phyloP scores from a whole-genome alignment of 2,113 vertebrate species.

The Perca fluviatilis region DNA sequence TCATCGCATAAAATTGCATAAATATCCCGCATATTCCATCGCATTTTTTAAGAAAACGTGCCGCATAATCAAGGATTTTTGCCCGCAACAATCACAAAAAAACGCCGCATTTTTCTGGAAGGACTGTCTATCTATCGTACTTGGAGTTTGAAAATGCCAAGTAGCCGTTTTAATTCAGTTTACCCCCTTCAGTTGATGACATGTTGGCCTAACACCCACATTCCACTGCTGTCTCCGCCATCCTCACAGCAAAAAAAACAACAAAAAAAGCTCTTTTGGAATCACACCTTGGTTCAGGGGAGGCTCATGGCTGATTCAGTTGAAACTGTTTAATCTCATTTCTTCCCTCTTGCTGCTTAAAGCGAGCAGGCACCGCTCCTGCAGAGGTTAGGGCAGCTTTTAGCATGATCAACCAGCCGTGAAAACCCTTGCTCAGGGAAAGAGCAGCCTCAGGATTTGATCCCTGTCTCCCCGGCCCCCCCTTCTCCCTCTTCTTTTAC shows the following conservation, averaged over 20 bases:
- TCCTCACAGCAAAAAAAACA: too few relatives aligned
- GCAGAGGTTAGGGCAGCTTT: slow-evolving; percentile 24
- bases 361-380: slow-evolving; percentile 1
- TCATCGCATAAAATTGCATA: too few relatives aligned
- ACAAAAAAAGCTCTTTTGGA: background rate
- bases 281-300: background rate
- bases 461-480: background rate
- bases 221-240: background rate
- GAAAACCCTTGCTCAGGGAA: slow-evolving; percentile 56
- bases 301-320: background rate
- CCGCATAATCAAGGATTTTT: too few relatives aligned
- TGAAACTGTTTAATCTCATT: slow-evolving; percentile 36
- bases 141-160: background rate
- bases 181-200: background rate
- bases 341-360: slow-evolving; percentile 17
- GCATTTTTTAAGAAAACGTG: too few relatives aligned
- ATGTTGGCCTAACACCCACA: slow-evolving; percentile 8
- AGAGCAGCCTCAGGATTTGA: slow-evolving; percentile 47
- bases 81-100: too few relatives aligned
- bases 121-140: background rate
- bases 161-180: background rate
- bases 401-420: slow-evolving; percentile 65
- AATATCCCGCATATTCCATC: too few relatives aligned
- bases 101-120: too few relatives aligned
- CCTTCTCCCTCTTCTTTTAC: slow-evolving; percentile 46